A percentile compares a stretch with the other conserved stretches of the same genome.
These are phyloP conservation scores for Drosophila kohkoa DNA, from an alignment of 1,140 invertebrate genomes.

Conservation along the genomic window DNA sequence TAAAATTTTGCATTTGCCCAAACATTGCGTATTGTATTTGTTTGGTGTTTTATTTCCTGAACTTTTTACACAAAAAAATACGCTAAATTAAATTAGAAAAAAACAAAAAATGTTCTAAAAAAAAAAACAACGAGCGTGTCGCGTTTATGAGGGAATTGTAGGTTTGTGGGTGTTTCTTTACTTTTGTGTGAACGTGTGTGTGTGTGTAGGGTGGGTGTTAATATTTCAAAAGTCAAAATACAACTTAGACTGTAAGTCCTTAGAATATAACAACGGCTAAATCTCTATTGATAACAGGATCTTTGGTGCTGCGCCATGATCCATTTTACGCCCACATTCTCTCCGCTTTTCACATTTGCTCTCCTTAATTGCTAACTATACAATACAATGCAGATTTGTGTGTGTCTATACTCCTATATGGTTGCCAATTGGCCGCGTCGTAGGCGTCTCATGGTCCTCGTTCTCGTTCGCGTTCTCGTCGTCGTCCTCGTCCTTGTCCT, in stretches of 20 bases:
- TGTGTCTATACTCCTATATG: conserved; percentile 23
- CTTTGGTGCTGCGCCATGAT: conserved; percentile 67
- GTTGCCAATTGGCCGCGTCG: conserved; percentile 19
- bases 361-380: background rate
- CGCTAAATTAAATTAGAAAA: conserved; percentile 2
- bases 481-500: background rate
- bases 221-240: conserved; percentile 27
- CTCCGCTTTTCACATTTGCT: background rate
- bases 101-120: conserved; percentile 54
- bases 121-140: conserved; percentile 34
- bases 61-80: background rate
- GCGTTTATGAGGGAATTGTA: background rate
- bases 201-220: conserved; percentile 4
- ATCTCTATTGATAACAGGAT: conserved; percentile 63
- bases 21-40: background rate
- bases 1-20: background rate
- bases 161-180: background rate
- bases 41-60: conserved; percentile 1
- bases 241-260: conserved; percentile 22
- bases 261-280: conserved; percentile 52
- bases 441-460: conserved; percentile 2
- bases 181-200: background rate
- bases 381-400: conserved; percentile 8
- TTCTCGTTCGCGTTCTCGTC: conserved; percentile 17
- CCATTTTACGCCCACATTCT: conserved; percentile 38